Percentiles rank a stretch among this genome's conserved stretches.
Evolutionary conservation across 2,797 vertebrate genomes (phyloP).

Genomic region (Macrochelys suwanniensis): DNA sequence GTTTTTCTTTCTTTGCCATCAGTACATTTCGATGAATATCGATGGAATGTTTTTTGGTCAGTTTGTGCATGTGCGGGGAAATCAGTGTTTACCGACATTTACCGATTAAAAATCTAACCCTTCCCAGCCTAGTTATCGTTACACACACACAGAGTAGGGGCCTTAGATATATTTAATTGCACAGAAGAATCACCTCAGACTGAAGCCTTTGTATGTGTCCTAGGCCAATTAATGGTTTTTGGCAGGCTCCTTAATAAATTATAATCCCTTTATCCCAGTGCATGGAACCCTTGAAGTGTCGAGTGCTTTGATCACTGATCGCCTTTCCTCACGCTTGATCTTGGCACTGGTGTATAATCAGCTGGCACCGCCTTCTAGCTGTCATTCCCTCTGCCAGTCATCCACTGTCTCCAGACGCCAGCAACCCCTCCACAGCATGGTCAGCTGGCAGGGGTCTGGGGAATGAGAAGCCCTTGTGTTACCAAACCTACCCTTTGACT

Average conservation of each 20-base stretch:
- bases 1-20: neutral
- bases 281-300: neutral
- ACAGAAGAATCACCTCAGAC: neutral
- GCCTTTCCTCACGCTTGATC: neutral
- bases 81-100: neutral
- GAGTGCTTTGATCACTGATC: neutral
- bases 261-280: neutral
- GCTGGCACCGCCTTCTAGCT: neutral
- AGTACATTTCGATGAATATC: neutral
- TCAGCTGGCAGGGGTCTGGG: neutral
- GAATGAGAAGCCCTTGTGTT: neutral
- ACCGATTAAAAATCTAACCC: neutral
- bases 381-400: neutral
- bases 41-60: neutral
- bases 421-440: neutral
- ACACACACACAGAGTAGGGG: neutral
- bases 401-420: neutral
- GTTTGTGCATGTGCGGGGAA: neutral
- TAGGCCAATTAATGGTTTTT: slow-evolving; percentile 10
- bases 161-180: neutral
- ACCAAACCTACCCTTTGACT: neutral
- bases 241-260: slow-evolving; percentile 13
- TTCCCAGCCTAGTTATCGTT: too few species aligned
- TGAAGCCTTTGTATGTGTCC: neutral
- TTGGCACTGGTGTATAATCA: neutral